Percentiles rank a stretch among this genome's conserved stretches.
These are phyloP conservation scores for Axinella damicornis DNA, from an alignment of 37 sponge, comb jelly and placozoan genomes.

Conservation along the genomic window DNA sequence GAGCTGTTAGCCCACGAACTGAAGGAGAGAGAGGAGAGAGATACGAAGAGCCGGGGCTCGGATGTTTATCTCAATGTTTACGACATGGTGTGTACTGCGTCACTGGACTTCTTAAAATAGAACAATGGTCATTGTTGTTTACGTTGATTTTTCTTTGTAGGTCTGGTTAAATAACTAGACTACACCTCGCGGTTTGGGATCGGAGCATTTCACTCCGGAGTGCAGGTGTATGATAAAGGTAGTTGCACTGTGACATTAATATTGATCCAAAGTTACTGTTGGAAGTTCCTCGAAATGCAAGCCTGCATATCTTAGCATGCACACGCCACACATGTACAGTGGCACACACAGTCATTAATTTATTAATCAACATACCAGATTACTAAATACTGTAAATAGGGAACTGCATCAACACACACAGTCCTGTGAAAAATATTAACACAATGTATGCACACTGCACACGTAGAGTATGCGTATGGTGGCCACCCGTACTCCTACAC, in stretches of 20 bases:
- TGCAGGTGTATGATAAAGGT: conserved; percentile 55
- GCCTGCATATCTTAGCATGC: no score
- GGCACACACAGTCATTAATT: no score
- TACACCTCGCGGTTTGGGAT: conserved; percentile 42
- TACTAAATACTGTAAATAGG: no score
- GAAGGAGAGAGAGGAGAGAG: not conserved
- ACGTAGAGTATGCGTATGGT: conserved; percentile 61
- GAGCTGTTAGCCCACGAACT: not conserved
- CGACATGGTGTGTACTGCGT: conserved; percentile 38
- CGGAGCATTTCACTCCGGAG: conserved; percentile 62
- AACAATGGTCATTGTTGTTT: no score
- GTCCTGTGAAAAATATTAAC: no score
- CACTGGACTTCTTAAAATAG: not conserved
- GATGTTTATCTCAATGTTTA: conserved; percentile 55
- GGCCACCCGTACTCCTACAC: conserved; percentile 59
- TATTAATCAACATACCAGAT: no score
- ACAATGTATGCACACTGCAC: no score
- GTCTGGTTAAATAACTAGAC: conserved; percentile 24
- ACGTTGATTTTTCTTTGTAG: not conserved
- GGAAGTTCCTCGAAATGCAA: no score
- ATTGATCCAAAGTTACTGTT: no score
- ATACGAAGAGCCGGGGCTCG: not conserved
- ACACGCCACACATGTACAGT: no score
- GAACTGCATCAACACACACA: no score
- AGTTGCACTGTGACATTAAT: no score